Percentiles rank a stretch among this genome's conserved stretches.
Conservation (phyloP, 2,888 invertebrate species). For the Hemaris fuciformis region DNA sequence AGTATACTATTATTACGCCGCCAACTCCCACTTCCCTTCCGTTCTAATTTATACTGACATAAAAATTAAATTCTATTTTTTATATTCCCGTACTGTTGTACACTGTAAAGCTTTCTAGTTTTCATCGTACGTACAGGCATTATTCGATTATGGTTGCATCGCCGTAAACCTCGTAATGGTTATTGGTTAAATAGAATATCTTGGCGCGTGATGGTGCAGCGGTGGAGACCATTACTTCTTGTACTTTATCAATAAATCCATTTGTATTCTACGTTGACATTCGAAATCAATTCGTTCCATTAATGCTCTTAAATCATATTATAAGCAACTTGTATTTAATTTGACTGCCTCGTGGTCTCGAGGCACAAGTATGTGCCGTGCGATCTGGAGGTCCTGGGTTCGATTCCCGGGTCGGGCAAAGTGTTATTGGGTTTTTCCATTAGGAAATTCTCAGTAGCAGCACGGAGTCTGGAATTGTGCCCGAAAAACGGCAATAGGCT, state of each 20-base stretch:
- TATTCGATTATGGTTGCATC: slow-evolving; percentile 48
- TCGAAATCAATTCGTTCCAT: neutral
- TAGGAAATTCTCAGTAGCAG: too few species aligned
- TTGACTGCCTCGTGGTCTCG: too few species aligned
- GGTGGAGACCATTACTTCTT: slow-evolving; percentile 15
- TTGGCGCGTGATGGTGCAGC: slow-evolving; percentile 37
- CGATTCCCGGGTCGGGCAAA: too few species aligned
- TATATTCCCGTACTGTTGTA: neutral
- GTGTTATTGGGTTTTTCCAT: too few species aligned
- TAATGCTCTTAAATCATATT: neutral
- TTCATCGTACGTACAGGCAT: slow-evolving; percentile 27
- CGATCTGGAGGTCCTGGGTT: too few species aligned
- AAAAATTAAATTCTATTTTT: neutral
- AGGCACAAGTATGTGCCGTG: too few species aligned
- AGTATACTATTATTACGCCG: neutral
- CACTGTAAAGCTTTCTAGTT: slow-evolving; percentile 17
- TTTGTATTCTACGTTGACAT: neutral
- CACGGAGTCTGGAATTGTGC: too few species aligned
- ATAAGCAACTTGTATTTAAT: too few species aligned
- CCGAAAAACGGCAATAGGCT: too few species aligned
- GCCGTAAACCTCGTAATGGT: slow-evolving; percentile 50
- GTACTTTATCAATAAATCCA: neutral
- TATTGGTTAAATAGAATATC: slow-evolving; percentile 50
- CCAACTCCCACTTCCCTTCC: neutral
- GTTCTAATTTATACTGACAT: neutral